phyloP scores from a whole-genome alignment of 23 tunicate genomes.

The Styela clava region DNA sequence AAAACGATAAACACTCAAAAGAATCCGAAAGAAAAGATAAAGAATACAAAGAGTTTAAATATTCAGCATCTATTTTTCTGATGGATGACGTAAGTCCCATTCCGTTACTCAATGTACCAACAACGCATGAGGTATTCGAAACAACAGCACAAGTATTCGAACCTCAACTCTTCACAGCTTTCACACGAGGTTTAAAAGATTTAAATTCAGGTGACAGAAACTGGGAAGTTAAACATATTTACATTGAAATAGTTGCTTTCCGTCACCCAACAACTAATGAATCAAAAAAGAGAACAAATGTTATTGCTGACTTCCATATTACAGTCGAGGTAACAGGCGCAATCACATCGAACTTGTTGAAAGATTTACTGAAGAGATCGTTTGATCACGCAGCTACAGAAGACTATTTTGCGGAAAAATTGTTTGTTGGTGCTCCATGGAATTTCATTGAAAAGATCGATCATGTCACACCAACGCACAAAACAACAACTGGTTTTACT shows the following conservation, averaged over 20 bases:
- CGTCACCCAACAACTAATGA: slow-evolving; percentile 9
- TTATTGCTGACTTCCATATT: slow-evolving; percentile 13
- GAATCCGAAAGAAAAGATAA: not conserved
- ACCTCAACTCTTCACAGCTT: slow-evolving; percentile 8
- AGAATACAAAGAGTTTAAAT: not conserved
- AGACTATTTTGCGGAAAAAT: slow-evolving; percentile 1
- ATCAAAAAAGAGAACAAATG: not conserved
- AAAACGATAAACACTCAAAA: not conserved
- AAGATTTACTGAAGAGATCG: not conserved
- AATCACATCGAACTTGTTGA: not conserved
- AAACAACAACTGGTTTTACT: no score
- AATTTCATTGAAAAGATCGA: not conserved
- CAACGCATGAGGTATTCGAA: not conserved
- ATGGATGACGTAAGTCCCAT: not conserved
- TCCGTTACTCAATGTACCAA: not conserved
- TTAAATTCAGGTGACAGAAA: no score
- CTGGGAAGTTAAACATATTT: not conserved
- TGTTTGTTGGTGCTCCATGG: slow-evolving; percentile 16
- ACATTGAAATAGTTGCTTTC: not conserved
- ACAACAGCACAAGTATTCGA: not conserved
- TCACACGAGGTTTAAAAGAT: not conserved
- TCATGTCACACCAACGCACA: not conserved
- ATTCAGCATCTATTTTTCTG: slow-evolving; percentile 22
- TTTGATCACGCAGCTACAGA: not conserved
- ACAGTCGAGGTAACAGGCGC: not conserved